phyloP scores from a whole-genome alignment of 92 coral and sea anemone genomes.

The Bergia puertoricense region DNA sequence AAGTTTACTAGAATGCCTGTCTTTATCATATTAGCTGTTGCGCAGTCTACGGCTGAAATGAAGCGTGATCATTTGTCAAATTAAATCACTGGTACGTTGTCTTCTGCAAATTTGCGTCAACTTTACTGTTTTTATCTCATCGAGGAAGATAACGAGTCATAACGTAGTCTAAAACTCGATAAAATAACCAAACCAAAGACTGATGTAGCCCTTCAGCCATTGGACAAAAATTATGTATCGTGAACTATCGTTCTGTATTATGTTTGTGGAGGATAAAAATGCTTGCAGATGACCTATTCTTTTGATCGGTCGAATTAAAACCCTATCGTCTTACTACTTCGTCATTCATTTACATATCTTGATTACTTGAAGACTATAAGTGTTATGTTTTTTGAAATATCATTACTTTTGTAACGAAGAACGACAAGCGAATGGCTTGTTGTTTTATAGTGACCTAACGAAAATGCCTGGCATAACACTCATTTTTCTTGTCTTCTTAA shows the following conservation, averaged over 20 bases:
- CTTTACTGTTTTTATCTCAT: neutral
- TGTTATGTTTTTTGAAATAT: no score
- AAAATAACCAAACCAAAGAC: no score
- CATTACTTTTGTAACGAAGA: no score
- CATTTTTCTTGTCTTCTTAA: no score
- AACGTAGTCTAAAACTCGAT: neutral
- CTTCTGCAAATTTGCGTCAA: neutral
- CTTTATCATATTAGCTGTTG: neutral
- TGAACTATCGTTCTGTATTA: no score
- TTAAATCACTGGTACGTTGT: neutral
- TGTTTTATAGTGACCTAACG: neutral
- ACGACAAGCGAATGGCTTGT: no score
- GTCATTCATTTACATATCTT: neutral
- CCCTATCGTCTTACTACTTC: neutral
- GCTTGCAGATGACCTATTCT: neutral
- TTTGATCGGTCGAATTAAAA: no score
- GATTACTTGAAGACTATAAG: no score
- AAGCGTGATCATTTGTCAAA: neutral
- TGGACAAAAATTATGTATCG: no score
- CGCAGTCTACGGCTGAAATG: neutral
- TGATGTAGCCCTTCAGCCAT: no score
- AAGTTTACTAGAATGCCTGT: no score
- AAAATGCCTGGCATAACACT: no score
- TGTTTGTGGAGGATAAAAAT: neutral
- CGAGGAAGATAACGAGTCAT: neutral